These are phyloP conservation scores for Hipparchia semele DNA, from an alignment of 2,888 invertebrate genomes.

Conservation along the genomic window DNA sequence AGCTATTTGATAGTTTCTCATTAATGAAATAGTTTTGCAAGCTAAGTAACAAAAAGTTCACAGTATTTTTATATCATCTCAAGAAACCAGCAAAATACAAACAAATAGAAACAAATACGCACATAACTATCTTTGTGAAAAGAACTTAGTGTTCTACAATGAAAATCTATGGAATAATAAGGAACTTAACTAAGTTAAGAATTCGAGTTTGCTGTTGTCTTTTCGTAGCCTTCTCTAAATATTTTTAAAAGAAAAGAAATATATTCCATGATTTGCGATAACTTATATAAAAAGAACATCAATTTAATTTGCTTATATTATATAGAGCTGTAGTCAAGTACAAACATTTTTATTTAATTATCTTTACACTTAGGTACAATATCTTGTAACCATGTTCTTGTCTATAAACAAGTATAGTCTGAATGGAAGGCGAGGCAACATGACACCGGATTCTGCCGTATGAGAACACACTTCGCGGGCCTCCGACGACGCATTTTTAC, in stretches of 20 bases:
- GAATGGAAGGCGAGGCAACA: conserved; percentile 45
- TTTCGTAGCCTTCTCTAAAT: no score
- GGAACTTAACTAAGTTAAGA: no score
- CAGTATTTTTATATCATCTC: neutral
- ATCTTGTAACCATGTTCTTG: conserved; percentile 22
- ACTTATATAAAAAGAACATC: no score
- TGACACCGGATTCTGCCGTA: conserved; percentile 63
- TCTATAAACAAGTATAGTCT: conserved; percentile 39
- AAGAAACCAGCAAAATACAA: neutral
- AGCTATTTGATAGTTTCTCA: conserved; percentile 17
- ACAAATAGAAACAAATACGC: no score
- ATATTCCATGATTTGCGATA: no score
- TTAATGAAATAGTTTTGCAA: conserved; percentile 14
- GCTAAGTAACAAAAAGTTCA: neutral
- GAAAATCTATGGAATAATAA: no score
- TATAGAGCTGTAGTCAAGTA: neutral
- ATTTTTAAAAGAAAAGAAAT: no score
- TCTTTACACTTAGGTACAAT: neutral
- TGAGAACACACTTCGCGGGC: conserved; percentile 52
- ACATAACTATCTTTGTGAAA: no score
- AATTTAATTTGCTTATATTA: no score
- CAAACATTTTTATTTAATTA: neutral
- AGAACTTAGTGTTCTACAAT: no score
- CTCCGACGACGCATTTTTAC: conserved; percentile 55
- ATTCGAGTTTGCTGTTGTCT: no score